phyloP scores from a whole-genome alignment of 2,113 vertebrate genomes.

The Cervus canadensis region DNA sequence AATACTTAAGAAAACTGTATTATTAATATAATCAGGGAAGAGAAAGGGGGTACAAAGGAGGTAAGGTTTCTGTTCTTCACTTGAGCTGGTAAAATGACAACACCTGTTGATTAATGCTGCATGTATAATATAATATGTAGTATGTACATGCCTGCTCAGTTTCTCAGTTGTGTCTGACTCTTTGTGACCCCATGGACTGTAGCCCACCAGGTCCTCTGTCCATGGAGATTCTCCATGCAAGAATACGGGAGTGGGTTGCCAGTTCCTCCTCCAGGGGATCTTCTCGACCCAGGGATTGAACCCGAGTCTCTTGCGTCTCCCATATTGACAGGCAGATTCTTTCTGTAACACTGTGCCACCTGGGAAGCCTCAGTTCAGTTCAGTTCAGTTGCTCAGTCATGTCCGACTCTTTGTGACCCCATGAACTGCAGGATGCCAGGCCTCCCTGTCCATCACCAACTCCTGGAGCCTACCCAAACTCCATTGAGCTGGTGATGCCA shows the following conservation, averaged over 20 bases:
- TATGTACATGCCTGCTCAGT: neutral
- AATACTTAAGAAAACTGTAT: neutral
- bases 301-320: rapidly evolving
- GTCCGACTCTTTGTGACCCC: neutral
- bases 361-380: neutral
- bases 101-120: neutral
- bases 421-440: neutral
- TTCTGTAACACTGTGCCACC: neutral
- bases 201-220: neutral
- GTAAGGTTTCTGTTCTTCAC: neutral
- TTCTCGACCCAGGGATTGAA: neutral
- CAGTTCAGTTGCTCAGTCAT: neutral
- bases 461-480: neutral
- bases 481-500: neutral
- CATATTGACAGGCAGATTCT: neutral
- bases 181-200: neutral
- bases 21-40: neutral
- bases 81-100: neutral
- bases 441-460: neutral
- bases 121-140: neutral
- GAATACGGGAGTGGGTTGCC: neutral
- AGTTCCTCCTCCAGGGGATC: neutral
- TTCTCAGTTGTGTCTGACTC: neutral
- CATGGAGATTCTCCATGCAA: neutral
- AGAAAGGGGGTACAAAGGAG: neutral